These are phyloP conservation scores for Ischnura elegans DNA, from an alignment of 2,888 invertebrate genomes.

Conservation along the genomic window DNA sequence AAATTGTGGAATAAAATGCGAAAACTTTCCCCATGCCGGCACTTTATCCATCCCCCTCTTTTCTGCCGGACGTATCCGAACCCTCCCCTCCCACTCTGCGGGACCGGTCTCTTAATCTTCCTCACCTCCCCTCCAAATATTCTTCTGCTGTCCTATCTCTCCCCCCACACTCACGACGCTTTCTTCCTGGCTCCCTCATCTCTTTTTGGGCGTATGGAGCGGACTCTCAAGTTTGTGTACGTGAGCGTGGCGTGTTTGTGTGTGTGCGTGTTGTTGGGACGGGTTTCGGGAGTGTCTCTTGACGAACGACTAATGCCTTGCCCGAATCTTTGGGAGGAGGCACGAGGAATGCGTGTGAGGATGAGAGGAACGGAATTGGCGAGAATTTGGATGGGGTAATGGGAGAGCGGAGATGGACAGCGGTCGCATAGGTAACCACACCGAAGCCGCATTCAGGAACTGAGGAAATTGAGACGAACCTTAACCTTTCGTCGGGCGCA, in stretches of 20 bases:
- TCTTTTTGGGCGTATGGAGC: constrained; percentile 32
- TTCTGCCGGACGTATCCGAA: background rate
- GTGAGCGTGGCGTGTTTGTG: background rate
- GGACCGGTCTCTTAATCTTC: constrained; percentile 20
- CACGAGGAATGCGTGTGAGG: background rate
- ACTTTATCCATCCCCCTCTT: background rate
- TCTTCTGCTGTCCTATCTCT: background rate
- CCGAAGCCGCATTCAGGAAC: background rate
- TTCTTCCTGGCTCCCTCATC: background rate
- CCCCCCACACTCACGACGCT: no score
- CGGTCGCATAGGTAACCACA: background rate
- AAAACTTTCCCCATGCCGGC: background rate
- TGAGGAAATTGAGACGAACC: background rate
- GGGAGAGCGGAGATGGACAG: background rate
- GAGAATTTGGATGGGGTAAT: background rate
- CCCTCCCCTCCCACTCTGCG: background rate
- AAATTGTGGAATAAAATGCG: background rate
- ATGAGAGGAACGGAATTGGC: background rate
- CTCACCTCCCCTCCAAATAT: background rate
- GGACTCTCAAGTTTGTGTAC: no score
- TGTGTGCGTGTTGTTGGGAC: background rate
- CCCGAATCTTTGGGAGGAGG: background rate
- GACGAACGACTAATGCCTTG: constrained; percentile 23
- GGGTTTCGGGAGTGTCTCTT: constrained; percentile 8
- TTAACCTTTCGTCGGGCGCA: no score